A percentile compares a stretch with the other conserved stretches of the same genome.
Conservation (phyloP, 2,113 vertebrate genomes). For the Toxostoma redivivum region DNA sequence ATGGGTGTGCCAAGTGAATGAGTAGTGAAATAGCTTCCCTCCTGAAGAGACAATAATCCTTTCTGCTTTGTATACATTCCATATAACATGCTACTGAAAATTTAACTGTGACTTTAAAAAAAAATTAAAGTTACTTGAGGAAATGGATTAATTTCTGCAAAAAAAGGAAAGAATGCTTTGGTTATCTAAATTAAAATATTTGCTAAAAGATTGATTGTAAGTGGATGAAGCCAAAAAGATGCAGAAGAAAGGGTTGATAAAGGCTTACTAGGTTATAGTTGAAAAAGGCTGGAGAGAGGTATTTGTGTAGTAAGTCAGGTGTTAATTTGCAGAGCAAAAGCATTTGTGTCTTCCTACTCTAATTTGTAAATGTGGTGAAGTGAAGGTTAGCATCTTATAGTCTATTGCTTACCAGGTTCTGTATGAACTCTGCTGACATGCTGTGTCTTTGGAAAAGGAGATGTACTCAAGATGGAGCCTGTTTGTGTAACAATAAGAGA, state of each 20-base stretch:
- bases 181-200: background rate
- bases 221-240: background rate
- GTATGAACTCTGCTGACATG: background rate
- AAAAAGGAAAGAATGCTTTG: background rate
- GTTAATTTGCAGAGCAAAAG: background rate
- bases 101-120: background rate
- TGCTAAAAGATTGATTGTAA: background rate
- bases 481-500: background rate
- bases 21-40: background rate
- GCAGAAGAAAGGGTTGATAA: background rate
- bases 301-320: fast-evolving
- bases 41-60: background rate
- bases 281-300: background rate
- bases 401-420: background rate
- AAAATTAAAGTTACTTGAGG: background rate
- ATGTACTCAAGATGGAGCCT: background rate
- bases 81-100: background rate
- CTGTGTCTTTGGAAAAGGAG: background rate
- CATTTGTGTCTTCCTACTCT: background rate
- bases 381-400: background rate
- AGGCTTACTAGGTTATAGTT: background rate
- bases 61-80: background rate
- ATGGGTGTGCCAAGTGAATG: background rate
- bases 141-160: background rate
- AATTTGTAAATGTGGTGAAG: background rate